Base-by-base conservation (phyloP, 1,140 invertebrate species). In the Drosophila lini region DNA sequence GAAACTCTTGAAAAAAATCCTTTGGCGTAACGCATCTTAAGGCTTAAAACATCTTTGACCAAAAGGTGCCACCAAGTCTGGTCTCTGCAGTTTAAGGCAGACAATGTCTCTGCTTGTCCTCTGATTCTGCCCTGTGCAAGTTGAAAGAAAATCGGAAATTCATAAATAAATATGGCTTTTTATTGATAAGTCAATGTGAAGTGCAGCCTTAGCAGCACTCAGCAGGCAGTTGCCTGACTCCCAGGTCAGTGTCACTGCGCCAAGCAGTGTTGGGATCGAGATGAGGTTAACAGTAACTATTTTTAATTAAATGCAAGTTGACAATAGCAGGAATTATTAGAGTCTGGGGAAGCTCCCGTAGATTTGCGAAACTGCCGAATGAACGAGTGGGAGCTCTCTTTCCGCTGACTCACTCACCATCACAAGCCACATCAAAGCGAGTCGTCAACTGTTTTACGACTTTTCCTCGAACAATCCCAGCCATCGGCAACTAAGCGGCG, bases 171-270 rank as follows among this genome's bases (percentile, higher is more conserved):
- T 75, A 68, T 76, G 79, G 69, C 47, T 65, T 81, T 78, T 85
- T 81, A 85, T 85, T 85, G 78, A 85, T 85, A 85, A 85, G 78
- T 81, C 81, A 76, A 86, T 65, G 70, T 86, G 70, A 86, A 85
- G 79, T 86, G 68, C 73, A 74, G 59, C 58, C 47, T 47, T 34
- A 47, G 56, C 59, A 61, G 55, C 50, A 78, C 53, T 50, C 56
- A 81, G 79, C 71, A 53, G 59, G 38, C 58, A n/a, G 67, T 32
- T 55, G 48, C 40, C 47, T 9, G 44, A 25, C 19, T 25, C 6
- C 6, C 38, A 3, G 7, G 5, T 28, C 25, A 28, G 5, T 5
- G 25, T 28, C 25, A 28, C 25, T 5, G 25, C 25, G 25, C 5
- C 25, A 28, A 28, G 25, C 5, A 70, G 68, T 22, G 1, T 2